These are phyloP conservation scores for Rhea pennata DNA, from an alignment of 2,113 vertebrate genomes.

Conservation along the genomic window DNA sequence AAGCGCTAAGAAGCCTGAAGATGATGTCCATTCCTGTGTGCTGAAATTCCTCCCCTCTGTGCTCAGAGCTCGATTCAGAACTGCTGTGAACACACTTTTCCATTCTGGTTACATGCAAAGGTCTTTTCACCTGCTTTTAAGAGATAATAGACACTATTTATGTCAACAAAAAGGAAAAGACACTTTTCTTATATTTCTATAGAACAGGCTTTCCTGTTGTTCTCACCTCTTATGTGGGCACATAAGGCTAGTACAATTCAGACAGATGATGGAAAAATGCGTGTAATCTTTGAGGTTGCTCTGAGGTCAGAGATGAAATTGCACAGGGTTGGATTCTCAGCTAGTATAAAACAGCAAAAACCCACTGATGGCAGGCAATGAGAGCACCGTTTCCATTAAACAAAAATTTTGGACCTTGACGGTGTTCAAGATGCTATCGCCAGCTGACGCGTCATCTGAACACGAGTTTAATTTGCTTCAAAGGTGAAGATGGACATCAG, in stretches of 20 bases:
- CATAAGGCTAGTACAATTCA: background rate
- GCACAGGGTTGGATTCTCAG: background rate
- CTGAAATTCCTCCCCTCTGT: background rate
- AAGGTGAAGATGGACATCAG: background rate
- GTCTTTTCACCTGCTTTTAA: background rate
- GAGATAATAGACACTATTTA: constrained; percentile 7
- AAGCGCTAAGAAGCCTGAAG: background rate
- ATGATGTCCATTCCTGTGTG: background rate
- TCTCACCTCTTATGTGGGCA: background rate
- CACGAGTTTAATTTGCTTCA: background rate
- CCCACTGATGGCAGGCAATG: background rate
- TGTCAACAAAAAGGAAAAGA: background rate
- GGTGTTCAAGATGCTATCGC: accelerated
- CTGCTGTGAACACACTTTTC: background rate
- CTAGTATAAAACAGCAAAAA: background rate
- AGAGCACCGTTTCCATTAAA: background rate
- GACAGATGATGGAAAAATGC: background rate
- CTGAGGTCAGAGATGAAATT: background rate
- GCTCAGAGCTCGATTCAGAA: background rate
- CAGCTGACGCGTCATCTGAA: background rate
- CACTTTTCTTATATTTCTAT: background rate
- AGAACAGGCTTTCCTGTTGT: background rate
- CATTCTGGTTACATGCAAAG: background rate
- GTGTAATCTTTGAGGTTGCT: background rate
- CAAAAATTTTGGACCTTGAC: background rate